Evolutionary conservation across 2,888 invertebrate genomes (phyloP).

Genomic region (Phaedon cochleariae): DNA sequence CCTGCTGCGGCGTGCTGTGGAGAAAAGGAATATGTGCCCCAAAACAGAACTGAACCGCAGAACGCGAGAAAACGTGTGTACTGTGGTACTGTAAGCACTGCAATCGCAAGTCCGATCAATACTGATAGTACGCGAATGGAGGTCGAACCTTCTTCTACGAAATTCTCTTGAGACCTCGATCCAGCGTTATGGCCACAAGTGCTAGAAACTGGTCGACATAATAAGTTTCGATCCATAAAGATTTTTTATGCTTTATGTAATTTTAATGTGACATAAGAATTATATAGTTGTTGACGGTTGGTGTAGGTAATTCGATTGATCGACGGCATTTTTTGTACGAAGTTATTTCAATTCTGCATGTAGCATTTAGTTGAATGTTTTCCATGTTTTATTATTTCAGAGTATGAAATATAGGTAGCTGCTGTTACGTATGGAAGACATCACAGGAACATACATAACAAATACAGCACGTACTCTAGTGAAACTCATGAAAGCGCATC

Average conservation of each 20-base stretch:
- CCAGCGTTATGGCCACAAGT: constrained; percentile 26
- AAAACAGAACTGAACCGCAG: background rate
- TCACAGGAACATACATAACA: too few species aligned
- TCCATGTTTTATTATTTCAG: too few species aligned
- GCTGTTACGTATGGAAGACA: too few species aligned
- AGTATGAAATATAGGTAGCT: too few species aligned
- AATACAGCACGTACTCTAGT: too few species aligned
- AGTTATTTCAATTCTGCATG: background rate
- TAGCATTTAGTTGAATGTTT: too few species aligned
- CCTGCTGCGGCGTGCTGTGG: too few species aligned
- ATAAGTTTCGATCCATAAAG: constrained; percentile 17
- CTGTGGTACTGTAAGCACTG: constrained; percentile 29
- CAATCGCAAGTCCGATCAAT: constrained; percentile 42
- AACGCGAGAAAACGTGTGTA: background rate
- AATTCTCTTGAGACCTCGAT: constrained; percentile 45
- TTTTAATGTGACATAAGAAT: constrained; percentile 14
- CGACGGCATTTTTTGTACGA: too few species aligned
- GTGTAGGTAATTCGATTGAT: background rate
- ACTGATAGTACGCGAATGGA: constrained; percentile 41
- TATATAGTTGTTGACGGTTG: background rate
- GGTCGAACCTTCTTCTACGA: constrained; percentile 46
- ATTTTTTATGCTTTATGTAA: constrained; percentile 14
- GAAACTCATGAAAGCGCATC: too few species aligned
- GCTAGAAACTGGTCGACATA: constrained; percentile 25
- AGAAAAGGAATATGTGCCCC: background rate